These are phyloP conservation scores for Chirona hameri DNA, from an alignment of 2,888 invertebrate species.

Conservation along the genomic window DNA sequence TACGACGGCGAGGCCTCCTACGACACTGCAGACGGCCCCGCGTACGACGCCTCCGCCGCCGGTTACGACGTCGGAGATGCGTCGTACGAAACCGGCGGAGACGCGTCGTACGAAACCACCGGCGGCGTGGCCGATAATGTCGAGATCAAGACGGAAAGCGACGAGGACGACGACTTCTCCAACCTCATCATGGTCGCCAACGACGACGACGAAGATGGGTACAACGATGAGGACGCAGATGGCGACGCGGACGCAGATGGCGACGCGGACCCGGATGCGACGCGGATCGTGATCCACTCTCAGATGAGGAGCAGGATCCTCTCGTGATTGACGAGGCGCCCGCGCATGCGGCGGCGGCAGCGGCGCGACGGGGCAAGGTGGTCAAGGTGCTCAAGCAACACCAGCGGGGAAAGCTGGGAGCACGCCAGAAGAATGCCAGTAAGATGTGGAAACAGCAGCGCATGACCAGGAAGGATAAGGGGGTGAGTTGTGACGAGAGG, in stretches of 20 bases:
- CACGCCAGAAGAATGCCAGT: background rate
- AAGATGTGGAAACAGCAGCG: conserved; percentile 25
- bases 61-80: no score
- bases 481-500: background rate
- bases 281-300: no score
- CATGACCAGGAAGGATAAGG: conserved; percentile 4
- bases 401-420: background rate
- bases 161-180: conserved; percentile 34
- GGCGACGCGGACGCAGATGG: background rate
- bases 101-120: background rate
- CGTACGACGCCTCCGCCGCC: no score
- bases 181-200: conserved; percentile 29
- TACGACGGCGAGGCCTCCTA: no score
- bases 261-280: background rate
- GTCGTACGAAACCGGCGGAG: no score
- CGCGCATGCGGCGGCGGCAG: background rate
- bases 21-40: no score
- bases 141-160: conserved; percentile 31
- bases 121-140: background rate
- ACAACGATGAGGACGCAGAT: conserved; percentile 26
- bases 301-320: no score
- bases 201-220: conserved; percentile 31
- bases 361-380: background rate
- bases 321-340: background rate
- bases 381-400: background rate